Conservation (phyloP, 2,113 vertebrate genomes). For the Pavo muticus region DNA sequence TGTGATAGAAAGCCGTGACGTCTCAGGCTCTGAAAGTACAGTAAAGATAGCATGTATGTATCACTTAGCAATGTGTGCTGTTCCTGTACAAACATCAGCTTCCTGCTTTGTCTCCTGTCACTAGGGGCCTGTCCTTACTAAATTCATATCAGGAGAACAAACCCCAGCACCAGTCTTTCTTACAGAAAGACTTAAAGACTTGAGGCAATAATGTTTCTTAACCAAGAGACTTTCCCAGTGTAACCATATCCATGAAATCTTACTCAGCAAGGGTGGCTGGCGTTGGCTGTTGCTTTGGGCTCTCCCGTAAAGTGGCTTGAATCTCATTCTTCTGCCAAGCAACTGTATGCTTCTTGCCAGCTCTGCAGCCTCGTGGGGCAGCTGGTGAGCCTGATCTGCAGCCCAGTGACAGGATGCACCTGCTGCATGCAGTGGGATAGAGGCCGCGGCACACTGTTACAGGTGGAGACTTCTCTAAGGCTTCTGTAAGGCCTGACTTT, state of each 20-base stretch:
- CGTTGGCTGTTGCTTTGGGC: background rate
- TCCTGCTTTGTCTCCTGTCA: background rate
- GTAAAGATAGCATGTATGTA: background rate
- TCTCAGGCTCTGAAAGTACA: background rate
- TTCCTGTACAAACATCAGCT: background rate
- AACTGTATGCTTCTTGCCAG: background rate
- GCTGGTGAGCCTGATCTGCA: background rate
- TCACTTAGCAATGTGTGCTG: background rate
- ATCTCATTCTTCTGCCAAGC: background rate
- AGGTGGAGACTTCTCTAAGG: background rate
- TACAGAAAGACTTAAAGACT: background rate
- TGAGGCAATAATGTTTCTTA: background rate
- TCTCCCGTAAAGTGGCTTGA: background rate
- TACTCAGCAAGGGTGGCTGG: background rate
- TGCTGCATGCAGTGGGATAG: background rate
- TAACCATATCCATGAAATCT: background rate
- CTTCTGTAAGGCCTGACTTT: background rate
- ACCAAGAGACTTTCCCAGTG: background rate
- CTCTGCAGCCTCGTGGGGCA: conserved; percentile 6
- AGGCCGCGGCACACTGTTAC: background rate
- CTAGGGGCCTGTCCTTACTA: background rate
- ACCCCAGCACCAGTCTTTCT: background rate
- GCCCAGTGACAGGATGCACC: background rate
- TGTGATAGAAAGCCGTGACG: background rate
- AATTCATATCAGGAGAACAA: background rate